phyloP scores from a whole-genome alignment of 2,113 vertebrate species.

The Periophthalmus modestus region DNA sequence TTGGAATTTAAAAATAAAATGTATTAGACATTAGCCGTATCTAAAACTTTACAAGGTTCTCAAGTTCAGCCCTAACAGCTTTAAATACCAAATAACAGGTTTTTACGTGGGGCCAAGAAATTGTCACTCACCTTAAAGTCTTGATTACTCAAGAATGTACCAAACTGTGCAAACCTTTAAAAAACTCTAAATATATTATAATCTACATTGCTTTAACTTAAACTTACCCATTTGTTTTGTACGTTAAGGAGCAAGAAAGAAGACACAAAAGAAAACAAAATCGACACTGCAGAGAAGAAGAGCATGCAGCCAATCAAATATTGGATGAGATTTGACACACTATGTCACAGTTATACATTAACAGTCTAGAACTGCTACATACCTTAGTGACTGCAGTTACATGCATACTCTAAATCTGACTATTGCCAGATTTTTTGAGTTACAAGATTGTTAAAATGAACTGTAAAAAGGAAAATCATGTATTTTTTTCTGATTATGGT shows the following conservation, averaged over 20 bases:
- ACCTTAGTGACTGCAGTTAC: slow-evolving; percentile 41
- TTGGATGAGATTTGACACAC: slow-evolving; percentile 30
- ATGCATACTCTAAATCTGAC: slow-evolving; percentile 37
- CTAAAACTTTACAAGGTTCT: background rate
- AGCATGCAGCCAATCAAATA: slow-evolving; percentile 51
- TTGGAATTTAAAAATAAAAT: too few species aligned
- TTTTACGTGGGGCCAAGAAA: background rate
- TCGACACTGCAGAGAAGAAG: slow-evolving; percentile 29
- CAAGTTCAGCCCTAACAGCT: background rate
- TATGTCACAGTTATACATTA: slow-evolving; percentile 37
- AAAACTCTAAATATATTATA: too few species aligned
- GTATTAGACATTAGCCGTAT: background rate
- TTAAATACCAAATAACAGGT: background rate
- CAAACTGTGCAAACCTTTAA: too few species aligned
- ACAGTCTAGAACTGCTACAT: slow-evolving; percentile 31
- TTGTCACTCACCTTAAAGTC: background rate
- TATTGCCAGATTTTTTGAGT: too few species aligned
- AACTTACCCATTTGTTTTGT: background rate
- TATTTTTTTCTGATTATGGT: too few species aligned
- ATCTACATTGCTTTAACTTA: background rate
- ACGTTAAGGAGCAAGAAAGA: background rate
- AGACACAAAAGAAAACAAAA: slow-evolving; percentile 5
- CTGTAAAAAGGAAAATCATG: too few species aligned
- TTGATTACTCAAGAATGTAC: background rate
- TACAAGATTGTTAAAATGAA: too few species aligned